Conservation (phyloP, 2,113 vertebrate species). For the Mionectes macconnelli region DNA sequence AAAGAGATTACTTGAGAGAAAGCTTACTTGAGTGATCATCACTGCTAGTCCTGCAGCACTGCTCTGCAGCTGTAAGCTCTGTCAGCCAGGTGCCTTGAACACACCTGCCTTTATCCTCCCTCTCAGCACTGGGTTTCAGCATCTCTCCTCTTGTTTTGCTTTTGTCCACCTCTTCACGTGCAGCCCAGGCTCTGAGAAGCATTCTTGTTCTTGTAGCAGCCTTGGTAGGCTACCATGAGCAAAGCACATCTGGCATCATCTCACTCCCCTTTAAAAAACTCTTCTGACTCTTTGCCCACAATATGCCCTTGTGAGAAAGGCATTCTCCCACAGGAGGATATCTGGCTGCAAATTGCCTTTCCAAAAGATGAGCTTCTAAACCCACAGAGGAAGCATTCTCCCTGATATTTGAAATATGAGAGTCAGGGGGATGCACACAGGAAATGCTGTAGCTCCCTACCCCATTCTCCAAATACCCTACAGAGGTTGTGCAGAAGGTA, state of each 20-base stretch:
- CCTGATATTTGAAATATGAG: neutral
- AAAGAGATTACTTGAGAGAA: neutral
- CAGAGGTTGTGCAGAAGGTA: neutral
- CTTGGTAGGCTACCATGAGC: neutral
- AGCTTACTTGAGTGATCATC: neutral
- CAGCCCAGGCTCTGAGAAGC: neutral
- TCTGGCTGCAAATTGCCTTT: neutral
- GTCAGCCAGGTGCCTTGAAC: neutral
- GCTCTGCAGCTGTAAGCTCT: neutral
- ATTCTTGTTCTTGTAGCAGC: neutral
- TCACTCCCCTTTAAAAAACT: neutral
- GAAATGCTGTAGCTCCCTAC: neutral
- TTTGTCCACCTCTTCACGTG: neutral
- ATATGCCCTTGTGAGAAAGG: neutral
- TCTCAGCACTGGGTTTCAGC: neutral
- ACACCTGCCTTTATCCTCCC: neutral
- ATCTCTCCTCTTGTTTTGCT: neutral
- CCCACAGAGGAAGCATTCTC: neutral
- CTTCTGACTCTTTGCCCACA: neutral
- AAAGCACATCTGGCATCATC: accelerated
- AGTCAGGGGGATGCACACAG: neutral
- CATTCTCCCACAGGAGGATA: neutral
- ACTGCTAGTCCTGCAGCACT: accelerated
- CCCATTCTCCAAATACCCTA: neutral
- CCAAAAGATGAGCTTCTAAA: neutral